Conservation (phyloP, 2,888 invertebrate species). For the Eudasyphora cyanicolor region DNA sequence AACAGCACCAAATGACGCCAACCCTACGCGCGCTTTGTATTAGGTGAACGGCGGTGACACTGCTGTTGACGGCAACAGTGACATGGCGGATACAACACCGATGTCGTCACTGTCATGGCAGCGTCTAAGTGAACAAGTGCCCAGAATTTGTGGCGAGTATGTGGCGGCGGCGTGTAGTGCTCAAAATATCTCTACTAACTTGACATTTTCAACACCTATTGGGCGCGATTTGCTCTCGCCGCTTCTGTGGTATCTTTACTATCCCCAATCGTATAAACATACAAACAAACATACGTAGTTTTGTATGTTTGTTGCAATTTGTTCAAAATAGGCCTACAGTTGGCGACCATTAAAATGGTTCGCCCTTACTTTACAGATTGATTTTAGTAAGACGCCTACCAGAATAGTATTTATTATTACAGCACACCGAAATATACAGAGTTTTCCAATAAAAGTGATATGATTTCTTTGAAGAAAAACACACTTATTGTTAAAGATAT, state of each 20-base stretch:
- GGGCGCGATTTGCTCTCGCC: neutral
- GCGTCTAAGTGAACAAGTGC: slow-evolving; percentile 78
- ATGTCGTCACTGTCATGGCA: slow-evolving; percentile 71
- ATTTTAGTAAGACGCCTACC: too few species aligned
- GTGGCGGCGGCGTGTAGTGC: neutral
- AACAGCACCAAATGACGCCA: slow-evolving; percentile 23
- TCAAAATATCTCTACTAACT: too few species aligned
- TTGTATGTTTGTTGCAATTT: neutral
- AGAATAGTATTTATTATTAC: too few species aligned
- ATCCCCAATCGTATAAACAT: neutral
- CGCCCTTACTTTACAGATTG: neutral
- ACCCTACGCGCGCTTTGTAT: neutral
- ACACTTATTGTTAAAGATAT: too few species aligned
- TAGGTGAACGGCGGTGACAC: neutral
- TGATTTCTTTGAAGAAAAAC: too few species aligned
- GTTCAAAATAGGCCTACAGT: neutral
- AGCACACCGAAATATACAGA: too few species aligned
- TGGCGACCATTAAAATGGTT: neutral
- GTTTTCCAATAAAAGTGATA: too few species aligned
- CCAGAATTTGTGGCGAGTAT: slow-evolving; percentile 70
- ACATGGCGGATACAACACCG: slow-evolving; percentile 15
- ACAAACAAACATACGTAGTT: neutral
- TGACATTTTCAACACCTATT: slow-evolving; percentile 49
- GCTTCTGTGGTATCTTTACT: slow-evolving; percentile 1
- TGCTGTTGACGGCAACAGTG: slow-evolving; percentile 2